Evolutionary conservation across 2,113 vertebrate species (phyloP), one percentile per base, ranked within the genome.

Genomic region (Psittacula cyanocephala): DNA sequence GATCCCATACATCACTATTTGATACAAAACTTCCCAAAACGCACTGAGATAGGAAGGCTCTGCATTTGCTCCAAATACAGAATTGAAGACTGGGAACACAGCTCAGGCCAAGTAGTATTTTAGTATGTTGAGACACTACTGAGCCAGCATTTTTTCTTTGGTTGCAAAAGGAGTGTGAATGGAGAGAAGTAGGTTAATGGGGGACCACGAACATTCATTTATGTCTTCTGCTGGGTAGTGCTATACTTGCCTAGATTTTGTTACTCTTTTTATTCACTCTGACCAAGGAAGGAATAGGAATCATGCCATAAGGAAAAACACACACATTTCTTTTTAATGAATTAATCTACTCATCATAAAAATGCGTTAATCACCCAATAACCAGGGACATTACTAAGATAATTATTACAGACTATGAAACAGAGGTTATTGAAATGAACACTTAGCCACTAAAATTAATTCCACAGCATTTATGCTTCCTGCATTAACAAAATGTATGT

Each of bases 331-430:
- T 64, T 78, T 71, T 28, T 25, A 92, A 75, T 84, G 52, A 78
- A 81, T 79, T 17, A 81, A 81, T 71, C 71, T 91, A 70, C 64
- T 92, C 11, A 78, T 83, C 55, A 71, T 79, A 69, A 85, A 76
- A 92, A 81, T 55, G 33, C 64, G 25, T 64, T 94, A 93, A 96
- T 92, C 55, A 55, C 35, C 12, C 25, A 94, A 88, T 81, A 94
- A 91, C 50, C n/a, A 64, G 46, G 11, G 22, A 81, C 2, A 10
- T 64, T 84, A 89, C 74, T 88, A 91, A 88, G 49, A 78, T 78
- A 88, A 94, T 95, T 94, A 75, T 57, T 91, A 70, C 15, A 57
- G 39, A 86, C 29, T 90, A 90, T 57, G 60, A 88, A 97, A 91
- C 10, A 68, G 37, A 88, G 35, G 50, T 88, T 90, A 81, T 68